Conservation (phyloP, 2,888 invertebrate genomes). For the Leptogaster cylindrica region DNA sequence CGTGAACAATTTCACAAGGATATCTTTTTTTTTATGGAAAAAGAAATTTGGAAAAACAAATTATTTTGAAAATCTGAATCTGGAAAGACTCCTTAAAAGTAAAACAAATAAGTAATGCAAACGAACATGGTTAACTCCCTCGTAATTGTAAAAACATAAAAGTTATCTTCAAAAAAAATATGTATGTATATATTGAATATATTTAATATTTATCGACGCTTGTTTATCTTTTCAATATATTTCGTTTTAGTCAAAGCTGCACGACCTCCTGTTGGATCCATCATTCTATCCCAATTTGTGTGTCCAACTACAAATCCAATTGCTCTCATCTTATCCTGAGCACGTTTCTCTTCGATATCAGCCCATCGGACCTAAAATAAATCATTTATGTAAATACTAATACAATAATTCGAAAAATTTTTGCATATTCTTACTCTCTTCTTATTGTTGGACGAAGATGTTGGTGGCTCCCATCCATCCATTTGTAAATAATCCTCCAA, state of each 20-base stretch:
- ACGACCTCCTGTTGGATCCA: slow-evolving; percentile 87
- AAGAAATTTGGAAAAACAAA: too few species aligned
- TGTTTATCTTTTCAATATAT: slow-evolving; percentile 76
- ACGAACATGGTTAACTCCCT: too few species aligned
- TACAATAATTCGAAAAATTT: neutral
- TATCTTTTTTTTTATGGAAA: too few species aligned
- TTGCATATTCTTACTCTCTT: slow-evolving; percentile 72
- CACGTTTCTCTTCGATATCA: slow-evolving; percentile 90
- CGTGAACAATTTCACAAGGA: too few species aligned
- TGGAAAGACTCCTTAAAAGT: too few species aligned
- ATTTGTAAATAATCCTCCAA: slow-evolving; percentile 91
- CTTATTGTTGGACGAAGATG: slow-evolving; percentile 73
- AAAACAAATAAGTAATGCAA: too few species aligned
- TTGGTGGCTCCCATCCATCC: slow-evolving; percentile 73
- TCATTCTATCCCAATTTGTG: slow-evolving; percentile 95
- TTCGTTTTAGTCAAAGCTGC: slow-evolving; percentile 92
- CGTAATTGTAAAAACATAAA: too few species aligned
- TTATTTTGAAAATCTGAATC: too few species aligned
- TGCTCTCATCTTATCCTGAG: slow-evolving; percentile 91
- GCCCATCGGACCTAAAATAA: slow-evolving; percentile 90
- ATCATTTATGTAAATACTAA: neutral
- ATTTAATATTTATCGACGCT: slow-evolving; percentile 46
- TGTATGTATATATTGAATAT: too few species aligned
- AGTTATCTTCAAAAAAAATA: too few species aligned
- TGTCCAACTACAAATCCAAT: slow-evolving; percentile 97